These are phyloP conservation scores for Vulpes ferrilata DNA, from an alignment of 2,113 vertebrate genomes.

Conservation along the genomic window DNA sequence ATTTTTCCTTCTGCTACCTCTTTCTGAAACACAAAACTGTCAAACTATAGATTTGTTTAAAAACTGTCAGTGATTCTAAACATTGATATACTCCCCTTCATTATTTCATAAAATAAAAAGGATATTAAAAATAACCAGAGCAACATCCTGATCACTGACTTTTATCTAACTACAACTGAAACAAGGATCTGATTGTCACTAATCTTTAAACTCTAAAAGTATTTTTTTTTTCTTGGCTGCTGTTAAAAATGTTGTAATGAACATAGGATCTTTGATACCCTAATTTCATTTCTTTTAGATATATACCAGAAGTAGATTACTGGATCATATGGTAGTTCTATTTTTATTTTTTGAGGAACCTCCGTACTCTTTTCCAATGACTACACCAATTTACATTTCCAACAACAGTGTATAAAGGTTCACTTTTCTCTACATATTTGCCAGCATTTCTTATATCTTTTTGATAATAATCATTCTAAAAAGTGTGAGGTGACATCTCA, in stretches of 20 bases:
- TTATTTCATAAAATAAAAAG: neutral
- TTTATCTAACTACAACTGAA: neutral
- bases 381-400: neutral
- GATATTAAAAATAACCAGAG: neutral
- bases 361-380: neutral
- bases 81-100: neutral
- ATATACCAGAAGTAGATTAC: neutral
- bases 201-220: neutral
- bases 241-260: neutral
- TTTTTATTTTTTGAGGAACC: neutral
- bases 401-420: neutral
- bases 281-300: neutral
- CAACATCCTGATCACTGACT: neutral
- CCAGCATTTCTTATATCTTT: neutral
- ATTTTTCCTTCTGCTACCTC: neutral
- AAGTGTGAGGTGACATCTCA: neutral
- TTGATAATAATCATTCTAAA: neutral
- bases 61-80: neutral
- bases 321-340: neutral
- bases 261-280: neutral
- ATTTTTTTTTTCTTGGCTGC: neutral
- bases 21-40: neutral
- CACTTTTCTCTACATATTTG: neutral
- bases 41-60: neutral
- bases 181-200: neutral